These are phyloP conservation scores for Pterostichus niger DNA, from an alignment of 2,888 invertebrate species.

Conservation along the genomic window DNA sequence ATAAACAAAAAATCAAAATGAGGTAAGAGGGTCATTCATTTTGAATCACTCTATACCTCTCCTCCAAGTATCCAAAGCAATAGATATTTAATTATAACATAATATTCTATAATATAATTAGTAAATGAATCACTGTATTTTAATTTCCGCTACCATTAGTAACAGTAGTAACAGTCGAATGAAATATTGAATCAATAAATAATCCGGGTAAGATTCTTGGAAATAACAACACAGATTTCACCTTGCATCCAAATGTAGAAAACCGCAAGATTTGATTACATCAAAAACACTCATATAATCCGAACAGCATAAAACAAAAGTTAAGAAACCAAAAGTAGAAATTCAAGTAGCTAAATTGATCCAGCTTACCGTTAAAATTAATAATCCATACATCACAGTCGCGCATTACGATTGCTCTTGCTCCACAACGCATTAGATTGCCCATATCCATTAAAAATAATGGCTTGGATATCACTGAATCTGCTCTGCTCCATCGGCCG, in stretches of 20 bases:
- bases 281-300: conserved; percentile 39
- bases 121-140: too few relatives aligned
- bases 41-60: too few relatives aligned
- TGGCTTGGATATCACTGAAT: conserved; percentile 46
- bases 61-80: too few relatives aligned
- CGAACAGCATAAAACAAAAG: conserved; percentile 19
- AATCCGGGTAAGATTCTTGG: conserved; percentile 2
- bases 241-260: conserved; percentile 38
- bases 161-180: too few relatives aligned
- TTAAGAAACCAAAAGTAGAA: conserved; percentile 53
- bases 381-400: conserved; percentile 53
- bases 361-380: conserved; percentile 50
- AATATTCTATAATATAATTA: too few relatives aligned
- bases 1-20: too few relatives aligned
- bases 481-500: not conserved
- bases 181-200: conserved; percentile 3
- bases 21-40: too few relatives aligned
- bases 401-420: not conserved
- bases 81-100: too few relatives aligned
- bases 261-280: conserved; percentile 48
- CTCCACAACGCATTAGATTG: conserved; percentile 24
- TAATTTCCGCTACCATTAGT: too few relatives aligned
- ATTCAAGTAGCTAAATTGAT: conserved; percentile 55
- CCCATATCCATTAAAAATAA: conserved; percentile 41
- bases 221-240: conserved; percentile 18